Evolutionary conservation across 2,797 vertebrate genomes (phyloP).

Genomic region (Hybognathus amarus): DNA sequence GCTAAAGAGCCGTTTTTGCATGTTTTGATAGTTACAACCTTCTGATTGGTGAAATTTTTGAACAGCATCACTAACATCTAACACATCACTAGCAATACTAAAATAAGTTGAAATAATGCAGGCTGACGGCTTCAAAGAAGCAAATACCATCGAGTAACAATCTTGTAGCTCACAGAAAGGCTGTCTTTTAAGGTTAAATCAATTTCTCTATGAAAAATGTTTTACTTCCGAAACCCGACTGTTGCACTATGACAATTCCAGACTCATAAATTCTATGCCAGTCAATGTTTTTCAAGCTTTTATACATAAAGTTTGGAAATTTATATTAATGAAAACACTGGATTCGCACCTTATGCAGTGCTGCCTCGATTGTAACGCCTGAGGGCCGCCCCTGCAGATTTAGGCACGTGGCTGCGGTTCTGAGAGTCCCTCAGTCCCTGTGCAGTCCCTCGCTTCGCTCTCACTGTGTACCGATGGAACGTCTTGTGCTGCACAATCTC

Average conservation of each 20-base stretch:
- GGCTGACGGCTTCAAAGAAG: not conserved
- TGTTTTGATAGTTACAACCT: not conserved
- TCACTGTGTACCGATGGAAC: constrained; percentile 94
- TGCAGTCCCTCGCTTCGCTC: constrained; percentile 89
- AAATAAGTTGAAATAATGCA: not conserved
- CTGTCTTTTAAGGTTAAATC: not conserved
- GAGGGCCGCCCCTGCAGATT: constrained; percentile 89
- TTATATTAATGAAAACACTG: not conserved
- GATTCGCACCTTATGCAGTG: constrained; percentile 80
- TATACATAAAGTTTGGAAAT: not conserved
- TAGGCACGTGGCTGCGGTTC: constrained; percentile 79
- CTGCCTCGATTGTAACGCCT: constrained; percentile 90
- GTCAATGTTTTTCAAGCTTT: not conserved
- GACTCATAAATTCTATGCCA: too few species aligned
- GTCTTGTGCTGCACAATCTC: constrained; percentile 91
- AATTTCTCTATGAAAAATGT: not conserved
- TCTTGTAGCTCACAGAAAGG: not conserved
- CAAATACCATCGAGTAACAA: not conserved
- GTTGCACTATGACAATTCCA: not conserved
- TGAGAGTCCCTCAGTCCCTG: constrained; percentile 88
- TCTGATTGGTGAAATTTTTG: not conserved
- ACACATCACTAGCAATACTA: too few species aligned
- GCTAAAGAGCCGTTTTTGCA: not conserved
- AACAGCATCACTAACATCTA: not conserved
- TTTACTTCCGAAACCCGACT: not conserved